Conservation (phyloP, 1,140 invertebrate genomes). For the Drosophila quadrilineata region DNA sequence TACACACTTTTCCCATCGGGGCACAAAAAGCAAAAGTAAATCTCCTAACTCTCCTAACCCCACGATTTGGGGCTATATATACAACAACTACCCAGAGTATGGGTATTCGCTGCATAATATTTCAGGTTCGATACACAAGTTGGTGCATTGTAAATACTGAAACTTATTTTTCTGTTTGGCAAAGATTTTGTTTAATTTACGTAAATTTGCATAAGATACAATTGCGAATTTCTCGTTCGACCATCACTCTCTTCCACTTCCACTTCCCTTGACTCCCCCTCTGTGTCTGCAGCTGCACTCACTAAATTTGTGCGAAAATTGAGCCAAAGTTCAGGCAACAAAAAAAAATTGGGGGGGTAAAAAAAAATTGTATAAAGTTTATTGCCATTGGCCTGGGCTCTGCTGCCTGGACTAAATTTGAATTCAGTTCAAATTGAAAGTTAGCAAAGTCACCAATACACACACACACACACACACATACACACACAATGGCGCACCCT, state of each 20-base stretch:
- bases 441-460: slow-evolving; percentile 51
- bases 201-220: slow-evolving; percentile 79
- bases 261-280: no score
- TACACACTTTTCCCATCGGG: no score
- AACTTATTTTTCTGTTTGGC: slow-evolving; percentile 76
- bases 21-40: no score
- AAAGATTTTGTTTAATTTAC: slow-evolving; percentile 78
- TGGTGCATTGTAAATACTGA: slow-evolving; percentile 49
- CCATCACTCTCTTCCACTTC: no score
- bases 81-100: background rate
- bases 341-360: slow-evolving; percentile 6
- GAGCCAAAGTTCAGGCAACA: slow-evolving; percentile 64
- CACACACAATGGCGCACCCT: slow-evolving; percentile 5
- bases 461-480: slow-evolving; percentile 12
- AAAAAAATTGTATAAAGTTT: slow-evolving; percentile 46
- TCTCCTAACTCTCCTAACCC: no score
- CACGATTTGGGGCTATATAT: no score
- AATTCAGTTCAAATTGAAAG: slow-evolving; percentile 79
- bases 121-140: slow-evolving; percentile 71
- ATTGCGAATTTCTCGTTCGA: slow-evolving; percentile 49
- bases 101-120: slow-evolving; percentile 36
- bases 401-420: slow-evolving; percentile 61
- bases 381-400: slow-evolving; percentile 55
- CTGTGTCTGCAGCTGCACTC: slow-evolving; percentile 37
- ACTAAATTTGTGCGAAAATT: slow-evolving; percentile 75